Base-by-base conservation (phyloP, 1,140 invertebrate species). In the Agraylea sexmaculata region DNA sequence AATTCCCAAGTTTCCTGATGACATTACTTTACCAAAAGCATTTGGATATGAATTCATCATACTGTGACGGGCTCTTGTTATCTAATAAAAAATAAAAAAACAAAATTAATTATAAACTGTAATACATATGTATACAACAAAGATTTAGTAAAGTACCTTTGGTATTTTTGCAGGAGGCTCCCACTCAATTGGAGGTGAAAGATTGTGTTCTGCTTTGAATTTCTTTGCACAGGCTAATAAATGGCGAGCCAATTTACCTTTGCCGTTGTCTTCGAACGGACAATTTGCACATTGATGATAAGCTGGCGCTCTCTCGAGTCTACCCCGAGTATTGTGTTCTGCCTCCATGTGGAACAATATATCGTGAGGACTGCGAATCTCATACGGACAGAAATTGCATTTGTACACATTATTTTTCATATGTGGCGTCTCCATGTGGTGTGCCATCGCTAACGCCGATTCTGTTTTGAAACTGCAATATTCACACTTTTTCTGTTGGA, bases 211-310 rank as follows among this genome's bases (percentile, higher is more conserved):
- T 0, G 84, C 78, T 57, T 86, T 79, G 60, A 92, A 94, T 58
- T 89, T 88, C 61, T 91, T 91, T 12, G 77, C 71, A 65, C 92
- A 96, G 3, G 87, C 79, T n/a, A 83, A 70, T 43, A 84, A 71
- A 68, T 95, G 92, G 12, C 88, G 70, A 0, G 80, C 87, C 35
- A 94, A 62, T 66, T 93, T 92, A n/a, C 84, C 83, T 61, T 93
- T 94, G 40, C 87, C 83, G 56, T 90, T 91, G 52, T 92, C 87
- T 58, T 95, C 91, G 55, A 92, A 95, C 1, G 87, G 82, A 70
- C 92, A 96, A 54, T 90, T 86, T 0, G 86, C 78, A 60, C 91
- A 96, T 52, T 93, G 87, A 62, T 91, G 90, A 56, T 85, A 86
- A 0, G 84, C 77, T 21, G 83, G 78, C 6, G 87, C 86, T 39